Base-by-base conservation (phyloP, 2,113 vertebrate species). In the Glaucomys volans region DNA sequence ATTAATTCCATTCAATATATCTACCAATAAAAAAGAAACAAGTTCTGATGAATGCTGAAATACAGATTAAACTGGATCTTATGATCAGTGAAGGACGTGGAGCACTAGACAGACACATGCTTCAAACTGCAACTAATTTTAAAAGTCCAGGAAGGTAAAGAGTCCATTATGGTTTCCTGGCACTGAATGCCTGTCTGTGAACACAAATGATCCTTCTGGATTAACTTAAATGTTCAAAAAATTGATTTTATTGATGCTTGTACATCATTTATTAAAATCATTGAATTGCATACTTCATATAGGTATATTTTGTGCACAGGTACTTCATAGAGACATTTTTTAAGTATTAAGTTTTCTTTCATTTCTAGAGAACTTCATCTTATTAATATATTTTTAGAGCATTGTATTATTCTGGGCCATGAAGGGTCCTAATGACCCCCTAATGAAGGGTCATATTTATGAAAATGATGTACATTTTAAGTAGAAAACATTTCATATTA, bases 111-210 rank as follows among this genome's bases (percentile, higher is more conserved):
- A 8, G 26, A 7, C 24, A 26, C 57, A 59, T 59, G 8, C 20
- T 59, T 1, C 18, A 59, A 24, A 22, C 57, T 59, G 26, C 8
- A 22, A 59, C 26, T 59, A 26, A 59, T 59, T 59, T 20, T 11
- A 80, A 85, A 84, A 47, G 18, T 47, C 13, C 37, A 47, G 12
- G 85, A 77, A 85, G n/a, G n/a, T n/a, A n/a, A n/a, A n/a, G n/a
- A n/a, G n/a, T n/a, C n/a, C n/a, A n/a, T n/a, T n/a, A n/a, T n/a
- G n/a, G n/a, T n/a, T n/a, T n/a, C n/a, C n/a, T n/a, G n/a, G n/a
- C n/a, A n/a, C n/a, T n/a, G n/a, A 44, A 17, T 50, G 1, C 40
- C n/a, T 37, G 2, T 5, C 14, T 10, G 0, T 2, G 13, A 8
- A 1, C 0, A 32, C 2, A 9, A 75, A 11, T 4, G 4, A 37